Evolutionary conservation across 2,113 vertebrate genomes (phyloP).

Genomic region (Dunckerocampus dactyliophorus): DNA sequence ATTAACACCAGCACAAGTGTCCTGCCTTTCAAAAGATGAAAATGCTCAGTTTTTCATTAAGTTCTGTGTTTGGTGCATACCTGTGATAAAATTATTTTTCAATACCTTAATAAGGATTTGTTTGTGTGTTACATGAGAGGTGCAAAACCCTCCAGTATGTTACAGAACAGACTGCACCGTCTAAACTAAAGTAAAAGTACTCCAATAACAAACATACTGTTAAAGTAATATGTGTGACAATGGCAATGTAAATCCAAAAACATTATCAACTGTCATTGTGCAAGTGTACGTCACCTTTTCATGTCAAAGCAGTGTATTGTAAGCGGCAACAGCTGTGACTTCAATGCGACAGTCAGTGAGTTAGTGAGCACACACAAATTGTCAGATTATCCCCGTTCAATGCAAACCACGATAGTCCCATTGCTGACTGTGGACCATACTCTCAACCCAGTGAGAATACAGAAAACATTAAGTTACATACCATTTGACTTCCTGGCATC

Average conservation of each 20-base stretch:
- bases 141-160: neutral
- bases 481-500: constrained; percentile 40
- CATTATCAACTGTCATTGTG: neutral
- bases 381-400: neutral
- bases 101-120: no score
- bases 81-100: no score
- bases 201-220: neutral
- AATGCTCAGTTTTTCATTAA: neutral
- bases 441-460: neutral
- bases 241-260: neutral
- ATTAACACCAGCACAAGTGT: neutral
- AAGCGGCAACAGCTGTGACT: constrained; percentile 1
- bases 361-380: neutral
- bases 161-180: neutral
- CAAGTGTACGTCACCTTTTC: neutral
- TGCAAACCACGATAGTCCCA: neutral
- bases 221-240: neutral
- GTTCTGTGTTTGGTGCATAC: neutral
- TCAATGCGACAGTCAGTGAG: neutral
- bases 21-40: no score
- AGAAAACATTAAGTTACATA: constrained; percentile 30
- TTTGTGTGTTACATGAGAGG: neutral
- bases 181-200: neutral
- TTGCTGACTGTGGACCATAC: neutral
- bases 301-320: neutral